These are phyloP conservation scores for Danio rerio DNA, from an alignment of 2,113 vertebrate species.

Conservation along the genomic window DNA sequence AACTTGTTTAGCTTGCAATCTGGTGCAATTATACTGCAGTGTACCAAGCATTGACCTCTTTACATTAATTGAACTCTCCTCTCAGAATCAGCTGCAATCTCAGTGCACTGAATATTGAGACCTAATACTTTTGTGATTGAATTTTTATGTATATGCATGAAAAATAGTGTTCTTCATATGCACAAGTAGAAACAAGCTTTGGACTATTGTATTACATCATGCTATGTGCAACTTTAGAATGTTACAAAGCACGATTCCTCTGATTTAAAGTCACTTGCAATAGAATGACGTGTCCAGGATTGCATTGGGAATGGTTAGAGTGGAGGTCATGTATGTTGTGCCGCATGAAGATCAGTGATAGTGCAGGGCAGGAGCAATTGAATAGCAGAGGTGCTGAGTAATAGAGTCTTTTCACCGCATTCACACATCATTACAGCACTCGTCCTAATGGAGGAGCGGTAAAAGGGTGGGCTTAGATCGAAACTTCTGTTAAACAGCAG, in stretches of 20 bases:
- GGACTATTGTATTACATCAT: background rate
- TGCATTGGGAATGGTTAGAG: background rate
- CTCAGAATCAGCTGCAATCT: background rate
- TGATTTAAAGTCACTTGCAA: background rate
- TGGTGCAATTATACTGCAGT: conserved; percentile 31
- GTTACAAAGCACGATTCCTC: background rate
- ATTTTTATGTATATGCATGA: background rate
- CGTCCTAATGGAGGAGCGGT: background rate
- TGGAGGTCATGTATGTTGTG: conserved; percentile 39
- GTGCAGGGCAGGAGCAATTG: conserved; percentile 26
- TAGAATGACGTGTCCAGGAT: background rate
- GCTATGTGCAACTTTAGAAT: background rate
- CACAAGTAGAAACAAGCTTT: background rate
- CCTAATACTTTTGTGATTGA: background rate
- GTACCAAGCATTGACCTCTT: background rate
- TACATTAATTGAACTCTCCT: background rate
- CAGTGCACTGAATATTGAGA: background rate
- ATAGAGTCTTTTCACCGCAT: conserved; percentile 37
- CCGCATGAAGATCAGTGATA: conserved; percentile 20
- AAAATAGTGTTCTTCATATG: no score
- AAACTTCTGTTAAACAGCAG: background rate
- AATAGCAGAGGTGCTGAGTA: conserved; percentile 54
- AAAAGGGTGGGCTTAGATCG: background rate
- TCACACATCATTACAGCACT: conserved; percentile 45
- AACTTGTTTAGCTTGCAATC: background rate